These are phyloP conservation scores for Stenolophus ochropezus DNA, from an alignment of 2,888 invertebrate species.

Conservation along the genomic window DNA sequence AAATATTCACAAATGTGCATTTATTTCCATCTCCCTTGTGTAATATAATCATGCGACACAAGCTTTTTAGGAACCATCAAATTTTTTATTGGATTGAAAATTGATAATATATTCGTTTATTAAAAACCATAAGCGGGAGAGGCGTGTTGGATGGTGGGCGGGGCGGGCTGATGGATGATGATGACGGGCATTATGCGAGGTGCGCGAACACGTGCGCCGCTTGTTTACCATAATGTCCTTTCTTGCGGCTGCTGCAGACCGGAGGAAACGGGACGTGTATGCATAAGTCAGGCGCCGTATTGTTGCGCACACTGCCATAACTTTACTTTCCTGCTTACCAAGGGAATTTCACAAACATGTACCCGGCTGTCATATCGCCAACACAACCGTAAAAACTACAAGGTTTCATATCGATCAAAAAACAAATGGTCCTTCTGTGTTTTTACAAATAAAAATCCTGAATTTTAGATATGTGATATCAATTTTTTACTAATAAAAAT, in stretches of 20 bases:
- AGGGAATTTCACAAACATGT: slow-evolving; percentile 7
- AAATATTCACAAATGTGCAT: no score
- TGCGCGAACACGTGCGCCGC: slow-evolving; percentile 39
- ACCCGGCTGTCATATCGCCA: neutral
- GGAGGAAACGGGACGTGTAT: slow-evolving; percentile 8
- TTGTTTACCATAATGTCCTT: slow-evolving; percentile 59
- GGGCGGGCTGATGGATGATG: slow-evolving; percentile 53
- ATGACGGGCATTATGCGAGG: slow-evolving; percentile 57
- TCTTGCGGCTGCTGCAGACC: slow-evolving; percentile 44
- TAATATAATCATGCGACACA: no score
- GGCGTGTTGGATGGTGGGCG: neutral
- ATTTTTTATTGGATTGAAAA: no score
- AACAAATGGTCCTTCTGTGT: no score
- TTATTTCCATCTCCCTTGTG: no score
- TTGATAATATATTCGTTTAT: neutral
- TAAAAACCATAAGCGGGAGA: neutral
- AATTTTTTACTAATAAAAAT: no score
- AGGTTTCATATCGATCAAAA: neutral
- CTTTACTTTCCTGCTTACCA: slow-evolving; percentile 22
- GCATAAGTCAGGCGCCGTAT: slow-evolving; percentile 39
- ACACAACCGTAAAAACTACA: neutral
- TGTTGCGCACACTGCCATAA: slow-evolving; percentile 29
- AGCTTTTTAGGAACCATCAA: no score
- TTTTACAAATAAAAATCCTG: no score
- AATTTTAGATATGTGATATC: no score